A percentile compares a stretch with the other conserved stretches of the same genome.
Evolutionary conservation across 2,888 invertebrate species (phyloP).

Genomic region (Saturnia japonica): DNA sequence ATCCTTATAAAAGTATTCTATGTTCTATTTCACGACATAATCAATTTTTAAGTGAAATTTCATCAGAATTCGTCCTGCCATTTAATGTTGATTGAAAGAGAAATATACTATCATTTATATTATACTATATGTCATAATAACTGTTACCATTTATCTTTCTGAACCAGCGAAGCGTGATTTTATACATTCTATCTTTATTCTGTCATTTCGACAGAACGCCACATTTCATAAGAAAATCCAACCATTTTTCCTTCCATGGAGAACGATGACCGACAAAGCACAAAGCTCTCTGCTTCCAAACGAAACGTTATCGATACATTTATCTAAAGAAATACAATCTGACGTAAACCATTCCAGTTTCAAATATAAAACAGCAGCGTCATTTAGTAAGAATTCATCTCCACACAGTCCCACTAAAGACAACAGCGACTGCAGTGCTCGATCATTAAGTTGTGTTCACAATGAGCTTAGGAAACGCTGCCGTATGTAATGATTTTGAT

Average conservation of each 20-base stretch:
- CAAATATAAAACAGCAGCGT: neutral
- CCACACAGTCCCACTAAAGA: neutral
- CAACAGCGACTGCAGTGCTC: neutral
- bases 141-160: neutral
- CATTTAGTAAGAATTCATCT: neutral
- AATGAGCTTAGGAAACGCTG: neutral
- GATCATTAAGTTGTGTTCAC: neutral
- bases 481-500: neutral
- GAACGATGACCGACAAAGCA: conserved; percentile 1
- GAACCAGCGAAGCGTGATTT: conserved; percentile 7
- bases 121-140: neutral
- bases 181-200: conserved; percentile 11
- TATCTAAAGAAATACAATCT: neutral
- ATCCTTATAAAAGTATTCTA: too few species aligned
- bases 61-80: too few species aligned
- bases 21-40: too few species aligned
- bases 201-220: neutral
- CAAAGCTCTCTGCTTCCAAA: neutral
- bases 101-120: too few species aligned
- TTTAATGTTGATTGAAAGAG: too few species aligned
- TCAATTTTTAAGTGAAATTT: too few species aligned
- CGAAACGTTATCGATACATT: neutral
- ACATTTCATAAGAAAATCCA: conserved; percentile 1
- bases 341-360: conserved; percentile 3
- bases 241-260: neutral